Evolutionary conservation across 2,797 vertebrate genomes (phyloP).

Genomic region (Pseudocheirus occidentalis): DNA sequence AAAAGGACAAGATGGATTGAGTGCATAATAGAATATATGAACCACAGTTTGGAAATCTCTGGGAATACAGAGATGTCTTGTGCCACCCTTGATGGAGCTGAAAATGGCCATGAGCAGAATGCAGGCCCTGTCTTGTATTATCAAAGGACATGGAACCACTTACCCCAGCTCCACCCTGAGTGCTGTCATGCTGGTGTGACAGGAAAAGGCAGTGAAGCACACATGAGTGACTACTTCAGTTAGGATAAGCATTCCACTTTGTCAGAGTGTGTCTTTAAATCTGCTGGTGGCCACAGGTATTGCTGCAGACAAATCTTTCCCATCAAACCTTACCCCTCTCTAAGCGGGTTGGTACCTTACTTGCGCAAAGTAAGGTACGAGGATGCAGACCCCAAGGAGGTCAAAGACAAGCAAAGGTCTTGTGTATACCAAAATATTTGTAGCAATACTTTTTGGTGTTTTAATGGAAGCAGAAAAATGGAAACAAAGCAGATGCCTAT

Average conservation of each 20-base stretch:
- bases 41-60: constrained; percentile 87
- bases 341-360: background rate
- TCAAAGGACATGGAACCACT: constrained; percentile 92
- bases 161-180: constrained; percentile 93
- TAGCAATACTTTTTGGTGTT: background rate
- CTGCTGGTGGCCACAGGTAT: constrained; percentile 72
- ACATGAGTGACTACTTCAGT: constrained; percentile 89
- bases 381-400: background rate
- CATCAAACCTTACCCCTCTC: background rate
- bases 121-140: constrained; percentile 91
- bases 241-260: constrained; percentile 88
- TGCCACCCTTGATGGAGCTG: constrained; percentile 85
- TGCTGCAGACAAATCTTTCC: constrained; percentile 47
- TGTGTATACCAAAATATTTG: background rate
- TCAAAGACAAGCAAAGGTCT: background rate
- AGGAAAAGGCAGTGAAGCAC: constrained; percentile 94
- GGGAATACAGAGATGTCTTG: constrained; percentile 85
- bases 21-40: constrained; percentile 85
- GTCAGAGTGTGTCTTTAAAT: constrained; percentile 84
- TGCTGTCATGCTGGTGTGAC: constrained; percentile 90
- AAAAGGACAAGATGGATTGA: constrained; percentile 87
- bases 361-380: background rate
- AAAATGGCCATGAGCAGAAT: constrained; percentile 88
- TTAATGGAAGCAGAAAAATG: background rate
- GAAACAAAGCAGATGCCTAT: background rate